Evolutionary conservation across 2,888 invertebrate species (phyloP).

Genomic region (Esperia sulphurella): DNA sequence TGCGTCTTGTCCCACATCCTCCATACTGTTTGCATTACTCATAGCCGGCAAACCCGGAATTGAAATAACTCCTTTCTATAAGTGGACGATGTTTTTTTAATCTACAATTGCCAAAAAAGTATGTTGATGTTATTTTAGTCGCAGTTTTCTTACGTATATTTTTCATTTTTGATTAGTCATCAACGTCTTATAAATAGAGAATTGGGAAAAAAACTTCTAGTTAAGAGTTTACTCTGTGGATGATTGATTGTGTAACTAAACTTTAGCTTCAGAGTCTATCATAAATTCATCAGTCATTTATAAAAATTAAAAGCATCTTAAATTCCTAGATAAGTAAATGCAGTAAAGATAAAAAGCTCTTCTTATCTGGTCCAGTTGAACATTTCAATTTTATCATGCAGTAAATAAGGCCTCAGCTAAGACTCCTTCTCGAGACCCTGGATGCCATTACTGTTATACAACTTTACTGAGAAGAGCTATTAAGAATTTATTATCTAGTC

Average conservation of each 20-base stretch:
- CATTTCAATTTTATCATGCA: not conserved
- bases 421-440: constrained; percentile 24
- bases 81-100: constrained; percentile 25
- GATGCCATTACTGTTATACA: constrained; percentile 32
- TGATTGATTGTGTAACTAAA: no score
- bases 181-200: no score
- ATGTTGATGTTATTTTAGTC: not conserved
- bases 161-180: no score
- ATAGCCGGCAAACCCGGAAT: constrained; percentile 71
- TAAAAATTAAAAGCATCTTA: not conserved
- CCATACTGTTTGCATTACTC: constrained; percentile 69
- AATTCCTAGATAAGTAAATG: not conserved
- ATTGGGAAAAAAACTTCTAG: no score
- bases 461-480: constrained; percentile 19
- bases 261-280: no score
- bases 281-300: not conserved
- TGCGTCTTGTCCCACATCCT: constrained; percentile 74
- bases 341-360: not conserved
- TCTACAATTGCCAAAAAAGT: not conserved
- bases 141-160: no score
- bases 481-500: constrained; percentile 1
- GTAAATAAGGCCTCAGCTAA: not conserved
- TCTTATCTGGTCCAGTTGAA: not conserved
- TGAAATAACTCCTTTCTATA: constrained; percentile 26
- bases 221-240: no score